Base-by-base conservation (phyloP, 2,797 vertebrate genomes). In the Acipenser ruthenus region DNA sequence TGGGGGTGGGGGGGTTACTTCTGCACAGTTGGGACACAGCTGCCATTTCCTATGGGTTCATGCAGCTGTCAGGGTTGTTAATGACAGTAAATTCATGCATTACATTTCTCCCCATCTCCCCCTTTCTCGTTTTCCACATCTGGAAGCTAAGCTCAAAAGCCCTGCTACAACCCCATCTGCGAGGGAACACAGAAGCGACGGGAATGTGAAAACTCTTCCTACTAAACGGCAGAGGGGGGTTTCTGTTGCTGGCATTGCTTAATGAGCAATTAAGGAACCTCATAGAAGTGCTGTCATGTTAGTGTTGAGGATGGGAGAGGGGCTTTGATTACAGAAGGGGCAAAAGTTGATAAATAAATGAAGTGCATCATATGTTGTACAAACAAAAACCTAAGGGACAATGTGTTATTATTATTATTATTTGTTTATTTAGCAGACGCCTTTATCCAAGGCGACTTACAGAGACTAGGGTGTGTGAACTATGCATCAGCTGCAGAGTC, bases 41-140 rank as follows among this genome's bases (percentile, higher is more conserved):
- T 92, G 89, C 88, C 87, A 80, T 92, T 85, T 90, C 90, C 89
- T 86, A 74, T 88, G 90, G 91, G 91, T 88, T 91, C 82, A 82
- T 91, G 89, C 91, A 94, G 92, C 91, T 94, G 92, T 87, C 87
- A 83, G 82, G 56, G 78, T 86, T 86, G 87, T 91, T 93, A 92
- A 93, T 91, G 87, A 86, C 88, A 89, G 84, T 83, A 83, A 87
- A 90, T 91, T 89, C 87, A 83, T 84, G 84, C 83, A 82, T 80
- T 91, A 84, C 82, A 86, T 92, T 87, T 86, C 83, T 84, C 78
- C 82, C 74, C 67, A 82, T 86, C 84, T 78, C 79, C 79, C 76
- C 77, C 60, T 10, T 75, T 75, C 69, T 73, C 77, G 82, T 82
- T 79, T 53, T 81, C 77, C 75, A 85, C 92, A 90, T 79, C 86